Conservation (phyloP, 2,113 vertebrate species). For the Isichthys henryi region DNA sequence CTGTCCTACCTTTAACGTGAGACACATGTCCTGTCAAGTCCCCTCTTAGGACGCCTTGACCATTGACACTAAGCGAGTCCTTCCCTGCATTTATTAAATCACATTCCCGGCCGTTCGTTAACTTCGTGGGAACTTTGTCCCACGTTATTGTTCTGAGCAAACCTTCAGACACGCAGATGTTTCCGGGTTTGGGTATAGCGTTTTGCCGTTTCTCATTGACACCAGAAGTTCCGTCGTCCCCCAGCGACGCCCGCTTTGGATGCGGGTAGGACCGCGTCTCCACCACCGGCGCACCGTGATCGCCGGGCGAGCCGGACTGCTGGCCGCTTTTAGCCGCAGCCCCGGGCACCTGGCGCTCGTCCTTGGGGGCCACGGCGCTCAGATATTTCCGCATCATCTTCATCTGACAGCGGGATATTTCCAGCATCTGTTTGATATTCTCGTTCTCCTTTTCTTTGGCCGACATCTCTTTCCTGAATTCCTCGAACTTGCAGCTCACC, state of each 20-base stretch:
- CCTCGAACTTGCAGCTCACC: slow-evolving; percentile 64
- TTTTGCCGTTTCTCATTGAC: background rate
- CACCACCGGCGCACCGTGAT: background rate
- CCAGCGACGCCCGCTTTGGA: background rate
- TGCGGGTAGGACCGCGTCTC: background rate
- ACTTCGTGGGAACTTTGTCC: background rate
- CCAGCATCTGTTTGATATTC: slow-evolving; percentile 56
- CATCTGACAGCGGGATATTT: slow-evolving; percentile 37
- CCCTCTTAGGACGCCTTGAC: background rate
- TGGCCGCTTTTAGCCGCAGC: background rate
- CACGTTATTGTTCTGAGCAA: background rate
- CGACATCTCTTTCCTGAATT: slow-evolving; percentile 55
- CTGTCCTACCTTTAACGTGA: slow-evolving; percentile 7
- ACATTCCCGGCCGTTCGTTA: background rate
- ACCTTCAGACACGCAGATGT: background rate
- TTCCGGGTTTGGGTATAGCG: background rate
- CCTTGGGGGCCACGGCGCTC: slow-evolving; percentile 27
- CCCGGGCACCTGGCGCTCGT: slow-evolving; percentile 14
- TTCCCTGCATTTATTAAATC: background rate
- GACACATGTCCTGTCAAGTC: background rate
- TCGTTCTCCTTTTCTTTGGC: slow-evolving; percentile 63
- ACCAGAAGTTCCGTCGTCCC: background rate
- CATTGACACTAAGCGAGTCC: background rate
- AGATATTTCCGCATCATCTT: slow-evolving; percentile 40
- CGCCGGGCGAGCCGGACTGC: background rate